phyloP scores from a whole-genome alignment of 2,888 invertebrate genomes.

The Ryuthela nishihirai region DNA sequence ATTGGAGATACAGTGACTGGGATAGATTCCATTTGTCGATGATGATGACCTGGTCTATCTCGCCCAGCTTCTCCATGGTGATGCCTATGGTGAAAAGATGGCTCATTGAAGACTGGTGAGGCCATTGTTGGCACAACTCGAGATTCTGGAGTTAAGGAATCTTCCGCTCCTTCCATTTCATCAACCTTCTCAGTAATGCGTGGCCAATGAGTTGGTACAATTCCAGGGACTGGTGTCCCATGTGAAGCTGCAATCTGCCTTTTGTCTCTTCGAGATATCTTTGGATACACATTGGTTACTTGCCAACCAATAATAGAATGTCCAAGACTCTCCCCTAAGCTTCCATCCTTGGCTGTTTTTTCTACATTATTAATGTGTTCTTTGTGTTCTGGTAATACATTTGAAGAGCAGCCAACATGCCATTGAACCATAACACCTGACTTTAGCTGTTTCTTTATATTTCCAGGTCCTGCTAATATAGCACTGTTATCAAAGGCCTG shows the following conservation, averaged over 20 bases:
- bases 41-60: conserved; percentile 16
- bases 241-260: conserved; percentile 47
- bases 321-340: conserved; percentile 64
- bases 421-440: conserved; percentile 36
- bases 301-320: conserved; percentile 70
- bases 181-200: conserved; percentile 41
- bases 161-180: conserved; percentile 42
- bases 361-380: conserved; percentile 65
- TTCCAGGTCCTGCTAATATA: conserved; percentile 42
- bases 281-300: conserved; percentile 56
- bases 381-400: conserved; percentile 63
- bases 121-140: conserved; percentile 50
- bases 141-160: conserved; percentile 45
- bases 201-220: conserved; percentile 46
- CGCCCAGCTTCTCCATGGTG: conserved; percentile 48
- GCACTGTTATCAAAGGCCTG: conserved; percentile 38
- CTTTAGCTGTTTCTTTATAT: conserved; percentile 27
- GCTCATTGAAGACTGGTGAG: conserved; percentile 46
- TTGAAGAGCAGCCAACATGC: conserved; percentile 71
- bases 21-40: conserved; percentile 10
- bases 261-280: conserved; percentile 48
- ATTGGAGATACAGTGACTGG: conserved; percentile 21
- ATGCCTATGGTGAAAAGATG: conserved; percentile 49
- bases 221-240: conserved; percentile 46
- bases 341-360: conserved; percentile 67